Percentiles rank a stretch among this genome's conserved stretches.
These are phyloP conservation scores for Tipula lateralis DNA, from an alignment of 2,888 invertebrate species.

Conservation along the genomic window DNA sequence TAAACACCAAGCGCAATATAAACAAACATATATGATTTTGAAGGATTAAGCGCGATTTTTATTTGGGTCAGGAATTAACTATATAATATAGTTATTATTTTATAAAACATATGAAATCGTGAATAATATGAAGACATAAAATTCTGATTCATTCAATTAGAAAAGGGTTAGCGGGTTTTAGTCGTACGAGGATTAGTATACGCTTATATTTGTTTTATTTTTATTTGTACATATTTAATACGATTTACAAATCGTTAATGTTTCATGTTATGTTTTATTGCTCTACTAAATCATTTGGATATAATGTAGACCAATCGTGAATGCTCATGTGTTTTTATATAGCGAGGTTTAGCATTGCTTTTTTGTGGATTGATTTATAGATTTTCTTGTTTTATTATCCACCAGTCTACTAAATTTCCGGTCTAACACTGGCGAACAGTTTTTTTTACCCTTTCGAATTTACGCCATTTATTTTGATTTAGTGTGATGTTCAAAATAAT, in stretches of 20 bases:
- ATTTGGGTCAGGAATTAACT: not conserved
- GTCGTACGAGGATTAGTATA: not conserved
- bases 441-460: no score
- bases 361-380: not conserved
- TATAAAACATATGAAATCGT: not conserved
- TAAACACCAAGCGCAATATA: not conserved
- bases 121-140: not conserved
- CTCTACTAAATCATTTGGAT: not conserved
- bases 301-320: not conserved
- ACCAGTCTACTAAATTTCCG: not conserved
- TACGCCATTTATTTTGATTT: no score
- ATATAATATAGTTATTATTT: not conserved
- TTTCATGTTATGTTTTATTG: not conserved
- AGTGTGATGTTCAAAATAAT: no score
- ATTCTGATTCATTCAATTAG: not conserved
- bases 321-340: not conserved
- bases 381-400: not conserved
- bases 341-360: not conserved
- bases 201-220: not conserved
- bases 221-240: not conserved
- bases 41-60: slow-evolving; percentile 19
- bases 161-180: not conserved
- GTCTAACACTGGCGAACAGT: no score
- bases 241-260: not conserved
- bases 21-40: not conserved